A percentile compares a stretch with the other conserved stretches of the same genome.
Conservation (phyloP, 2,797 vertebrate species). For the Acropternis orthonyx region DNA sequence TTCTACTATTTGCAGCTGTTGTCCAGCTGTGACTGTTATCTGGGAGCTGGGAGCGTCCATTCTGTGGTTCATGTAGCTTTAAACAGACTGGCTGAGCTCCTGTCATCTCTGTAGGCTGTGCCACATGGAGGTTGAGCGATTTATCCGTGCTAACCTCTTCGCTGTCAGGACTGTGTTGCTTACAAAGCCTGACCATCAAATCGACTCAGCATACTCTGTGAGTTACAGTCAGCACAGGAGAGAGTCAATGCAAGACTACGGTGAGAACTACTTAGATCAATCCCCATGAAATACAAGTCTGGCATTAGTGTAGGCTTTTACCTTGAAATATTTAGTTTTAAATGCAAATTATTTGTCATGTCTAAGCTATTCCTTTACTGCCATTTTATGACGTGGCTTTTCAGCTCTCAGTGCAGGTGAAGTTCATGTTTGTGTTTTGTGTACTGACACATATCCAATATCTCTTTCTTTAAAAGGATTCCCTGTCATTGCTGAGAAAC, state of each 20-base stretch:
- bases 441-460: not conserved
- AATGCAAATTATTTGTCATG: not conserved
- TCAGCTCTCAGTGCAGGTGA: not conserved
- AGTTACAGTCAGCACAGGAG: not conserved
- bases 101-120: not conserved
- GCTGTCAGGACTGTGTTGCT: not conserved
- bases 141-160: not conserved
- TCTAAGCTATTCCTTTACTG: not conserved
- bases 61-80: not conserved
- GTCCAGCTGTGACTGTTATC: not conserved
- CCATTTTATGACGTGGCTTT: not conserved
- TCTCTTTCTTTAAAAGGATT: not conserved
- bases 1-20: not conserved
- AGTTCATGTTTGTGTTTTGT: not conserved
- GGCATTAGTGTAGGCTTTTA: not conserved
- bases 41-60: not conserved
- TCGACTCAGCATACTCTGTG: fast-evolving
- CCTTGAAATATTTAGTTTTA: not conserved
- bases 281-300: not conserved
- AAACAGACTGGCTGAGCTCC: not conserved
- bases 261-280: not conserved
- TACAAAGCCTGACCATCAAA: not conserved
- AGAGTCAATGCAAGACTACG: not conserved
- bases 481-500: not conserved
- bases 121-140: fast-evolving